Evolutionary conservation across 2,888 invertebrate genomes (phyloP).

Genomic region (Pollenia angustigena): DNA sequence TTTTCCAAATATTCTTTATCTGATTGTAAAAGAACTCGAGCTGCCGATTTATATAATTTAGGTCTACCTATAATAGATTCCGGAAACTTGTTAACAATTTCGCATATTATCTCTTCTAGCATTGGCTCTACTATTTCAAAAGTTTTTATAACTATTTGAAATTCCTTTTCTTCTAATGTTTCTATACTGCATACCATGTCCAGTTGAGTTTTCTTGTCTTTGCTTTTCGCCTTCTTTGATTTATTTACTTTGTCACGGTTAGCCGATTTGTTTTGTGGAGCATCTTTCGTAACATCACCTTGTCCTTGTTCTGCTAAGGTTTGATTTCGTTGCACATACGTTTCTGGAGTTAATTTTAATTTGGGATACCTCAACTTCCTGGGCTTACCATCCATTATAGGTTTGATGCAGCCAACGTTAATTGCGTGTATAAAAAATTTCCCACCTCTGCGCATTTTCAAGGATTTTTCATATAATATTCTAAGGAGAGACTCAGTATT

Average conservation of each 20-base stretch:
- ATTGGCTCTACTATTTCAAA: constrained; percentile 78
- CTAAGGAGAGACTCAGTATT: constrained; percentile 86
- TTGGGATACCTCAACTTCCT: constrained; percentile 78
- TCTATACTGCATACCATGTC: constrained; percentile 79
- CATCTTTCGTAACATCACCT: constrained; percentile 6
- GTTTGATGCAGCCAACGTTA: constrained; percentile 83
- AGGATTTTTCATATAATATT: constrained; percentile 85
- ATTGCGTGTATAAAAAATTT: constrained; percentile 86
- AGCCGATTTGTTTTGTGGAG: not conserved
- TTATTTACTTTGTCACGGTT: constrained; percentile 33
- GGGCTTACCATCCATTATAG: constrained; percentile 76
- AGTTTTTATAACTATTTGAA: constrained; percentile 76
- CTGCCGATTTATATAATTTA: constrained; percentile 77
- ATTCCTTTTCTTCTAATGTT: constrained; percentile 79
- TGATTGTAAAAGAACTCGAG: constrained; percentile 79
- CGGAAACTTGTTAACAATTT: constrained; percentile 75
- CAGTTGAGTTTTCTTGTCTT: constrained; percentile 67
- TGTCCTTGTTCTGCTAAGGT: not conserved
- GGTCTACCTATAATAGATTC: constrained; percentile 74
- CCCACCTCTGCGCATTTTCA: constrained; percentile 80
- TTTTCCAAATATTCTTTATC: constrained; percentile 80
- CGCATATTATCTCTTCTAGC: constrained; percentile 77
- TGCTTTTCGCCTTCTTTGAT: constrained; percentile 62
- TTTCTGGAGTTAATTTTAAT: constrained; percentile 78
- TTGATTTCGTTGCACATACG: constrained; percentile 74